Base-by-base conservation (phyloP, 1,140 invertebrate genomes). In the Nixonia krombeini region DNA sequence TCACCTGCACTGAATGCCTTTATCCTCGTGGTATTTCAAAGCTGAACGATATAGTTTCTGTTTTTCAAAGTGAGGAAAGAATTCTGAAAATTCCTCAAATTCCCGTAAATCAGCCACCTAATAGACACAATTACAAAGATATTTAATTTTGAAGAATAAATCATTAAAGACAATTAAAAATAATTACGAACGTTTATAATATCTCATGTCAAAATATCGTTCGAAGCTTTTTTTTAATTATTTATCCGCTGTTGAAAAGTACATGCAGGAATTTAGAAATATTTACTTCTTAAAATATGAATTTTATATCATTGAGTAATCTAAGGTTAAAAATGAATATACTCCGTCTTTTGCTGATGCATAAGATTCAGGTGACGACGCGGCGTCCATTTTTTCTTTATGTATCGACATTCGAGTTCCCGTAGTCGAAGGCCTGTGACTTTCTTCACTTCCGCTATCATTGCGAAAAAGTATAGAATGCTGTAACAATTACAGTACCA, bases 301-400 rank as follows among this genome's bases (percentile, higher is more conserved):
- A 2, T 33, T 2, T 33, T n/a, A 33, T 4, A 41, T n/a, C 7
- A n/a, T 41, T 2, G 6, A 40, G 4, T 7, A 40, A 40, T 17
- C 8, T 41, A 17, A n/a, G 18, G n/a, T 31, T 12, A 51, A 42
- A 51, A 21, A 46, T 25, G 4, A 25, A 73, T 76, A 85, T 80
- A 93, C 91, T 82, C 95, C 92, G 85, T 96, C 95, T 83, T 95
- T 91, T 0, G 96, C 96, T 0, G 96, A 98, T 17, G 95, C 94
- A 85, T 97, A 98, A 25, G 95, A 97, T 79, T 97, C 96, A 0
- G 93, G 91, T 0, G 93, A 94, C 57, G 94, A 94, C 0, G 87
- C 84, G 2, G 82, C 82, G 21, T 86, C 80, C 0, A 72, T 62
- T 68, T 81, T 81, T 12, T 82, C 77, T 72, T 74, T 82, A 59